Evolutionary conservation across 2,113 vertebrate genomes (phyloP), one percentile per base, ranked within the genome.

Genomic region (Gallinago paraguaiae): DNA sequence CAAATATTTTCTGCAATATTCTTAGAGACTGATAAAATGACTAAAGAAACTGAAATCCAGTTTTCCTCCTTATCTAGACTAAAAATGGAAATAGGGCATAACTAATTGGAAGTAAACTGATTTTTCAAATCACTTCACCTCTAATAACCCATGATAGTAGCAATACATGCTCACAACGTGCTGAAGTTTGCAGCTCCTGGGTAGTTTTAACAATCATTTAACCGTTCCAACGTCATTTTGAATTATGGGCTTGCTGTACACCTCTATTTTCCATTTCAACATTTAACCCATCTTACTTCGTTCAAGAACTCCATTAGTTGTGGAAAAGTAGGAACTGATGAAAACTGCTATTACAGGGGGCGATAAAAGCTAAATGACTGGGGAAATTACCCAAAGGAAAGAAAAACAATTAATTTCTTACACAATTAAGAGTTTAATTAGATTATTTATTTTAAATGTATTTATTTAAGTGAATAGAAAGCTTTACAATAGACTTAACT

Each of bases 371-470:
- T 67, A 92, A 92, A 90, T 6, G 64, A 88, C 46, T 64, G 57
- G 78, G 91, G 71, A 88, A 86, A 93, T 85, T 59, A 93, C 1
- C 6, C 46, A 70, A 92, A n/a, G n/a, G 1, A 51, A 81, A 51
- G 69, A 16, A 39, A 60, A 83, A 60, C 63, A 92, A 92, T 83
- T 90, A 46, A 81, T 90, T 92, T 93, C 79, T 94, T 90, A 90
- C 35, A 88, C 88, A 94, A 91, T 91, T 82, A 90, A 46, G 76
- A 93, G 76, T 71, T 94, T 93, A 96, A 95, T 93, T 94, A 83
- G 41, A 88, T 95, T 94, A 92, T 94, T 97, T 96, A 82, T 88
- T 94, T 94, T 80, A 86, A 82, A 57, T 45, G 81, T 51, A 61
- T 86, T 91, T 82, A 80, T 74, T 93, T 69, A 86, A 82, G 81